Conservation (phyloP, 2,797 vertebrate species). For the Hyperoplus immaculatus region DNA sequence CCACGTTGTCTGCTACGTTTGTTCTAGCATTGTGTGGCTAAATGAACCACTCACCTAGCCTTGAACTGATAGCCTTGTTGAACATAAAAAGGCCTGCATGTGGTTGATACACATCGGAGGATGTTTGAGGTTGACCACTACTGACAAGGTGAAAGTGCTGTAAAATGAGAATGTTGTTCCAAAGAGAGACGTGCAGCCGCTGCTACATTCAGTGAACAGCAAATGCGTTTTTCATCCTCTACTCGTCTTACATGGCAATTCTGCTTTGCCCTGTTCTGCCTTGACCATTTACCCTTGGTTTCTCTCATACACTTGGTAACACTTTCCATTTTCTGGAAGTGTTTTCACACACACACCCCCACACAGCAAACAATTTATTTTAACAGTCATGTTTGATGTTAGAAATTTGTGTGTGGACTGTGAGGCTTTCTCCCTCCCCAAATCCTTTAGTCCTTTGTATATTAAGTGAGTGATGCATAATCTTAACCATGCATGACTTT, state of each 20-base stretch:
- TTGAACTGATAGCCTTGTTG: neutral
- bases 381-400: slow-evolving; percentile 69
- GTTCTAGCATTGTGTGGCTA: neutral
- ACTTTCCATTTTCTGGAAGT: slow-evolving; percentile 59
- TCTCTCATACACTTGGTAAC: slow-evolving; percentile 9
- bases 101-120: neutral
- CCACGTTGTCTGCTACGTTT: neutral
- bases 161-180: slow-evolving; percentile 39
- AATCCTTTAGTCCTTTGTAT: slow-evolving; percentile 66
- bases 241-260: slow-evolving; percentile 29
- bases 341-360: slow-evolving; percentile 33
- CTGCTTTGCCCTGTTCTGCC: slow-evolving; percentile 36
- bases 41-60: neutral
- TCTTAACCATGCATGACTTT: slow-evolving; percentile 71
- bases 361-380: slow-evolving; percentile 31
- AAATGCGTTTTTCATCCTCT: slow-evolving; percentile 37
- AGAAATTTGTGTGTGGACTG: slow-evolving; percentile 35
- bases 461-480: slow-evolving; percentile 59
- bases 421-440: slow-evolving; percentile 32
- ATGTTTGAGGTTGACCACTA: slow-evolving; percentile 21
- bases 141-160: slow-evolving; percentile 36
- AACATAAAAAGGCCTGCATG: neutral
- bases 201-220: slow-evolving; percentile 9
- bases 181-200: slow-evolving; percentile 7
- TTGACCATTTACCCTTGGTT: slow-evolving; percentile 49